Evolutionary conservation across 1,140 invertebrate genomes (phyloP).

Genomic region (Pollicipes pollicipes): DNA sequence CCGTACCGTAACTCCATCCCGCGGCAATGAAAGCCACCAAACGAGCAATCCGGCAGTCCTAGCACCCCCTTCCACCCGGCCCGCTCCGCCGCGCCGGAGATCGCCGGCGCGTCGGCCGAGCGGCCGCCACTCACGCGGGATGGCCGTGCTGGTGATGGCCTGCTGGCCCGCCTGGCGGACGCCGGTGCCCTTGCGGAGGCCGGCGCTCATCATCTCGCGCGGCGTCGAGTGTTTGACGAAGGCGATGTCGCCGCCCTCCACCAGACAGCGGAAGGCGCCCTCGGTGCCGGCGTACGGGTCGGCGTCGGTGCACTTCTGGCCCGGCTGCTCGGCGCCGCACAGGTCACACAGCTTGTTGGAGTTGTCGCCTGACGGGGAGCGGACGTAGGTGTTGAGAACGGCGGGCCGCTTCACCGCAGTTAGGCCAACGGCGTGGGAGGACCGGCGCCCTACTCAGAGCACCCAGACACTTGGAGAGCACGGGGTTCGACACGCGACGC

Average conservation of each 20-base stretch:
- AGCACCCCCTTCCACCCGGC: too few species aligned
- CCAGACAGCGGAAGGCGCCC: slow-evolving; percentile 71
- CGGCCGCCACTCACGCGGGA: not conserved
- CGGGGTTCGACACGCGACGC: too few species aligned
- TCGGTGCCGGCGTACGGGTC: slow-evolving; percentile 82
- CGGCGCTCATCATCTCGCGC: not conserved
- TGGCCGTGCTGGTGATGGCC: not conserved
- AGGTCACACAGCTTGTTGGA: slow-evolving; percentile 61
- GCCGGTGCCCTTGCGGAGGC: not conserved
- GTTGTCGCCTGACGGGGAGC: slow-evolving; percentile 42
- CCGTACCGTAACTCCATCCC: too few species aligned
- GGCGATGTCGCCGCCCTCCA: slow-evolving; percentile 74
- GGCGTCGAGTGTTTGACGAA: slow-evolving; percentile 72
- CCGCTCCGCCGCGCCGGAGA: too few species aligned
- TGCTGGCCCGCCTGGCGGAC: not conserved
- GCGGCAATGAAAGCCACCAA: too few species aligned
- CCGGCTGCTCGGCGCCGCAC: slow-evolving; percentile 49
- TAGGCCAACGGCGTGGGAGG: too few species aligned
- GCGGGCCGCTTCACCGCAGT: too few species aligned
- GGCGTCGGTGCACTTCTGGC: slow-evolving; percentile 56
- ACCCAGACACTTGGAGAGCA: too few species aligned
- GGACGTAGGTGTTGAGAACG: too few species aligned
- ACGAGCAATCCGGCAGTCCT: too few species aligned
- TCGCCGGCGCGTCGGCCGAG: too few species aligned
- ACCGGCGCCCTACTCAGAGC: too few species aligned